Evolutionary conservation across 2,113 vertebrate genomes (phyloP).

Genomic region (Gymnogyps californianus): DNA sequence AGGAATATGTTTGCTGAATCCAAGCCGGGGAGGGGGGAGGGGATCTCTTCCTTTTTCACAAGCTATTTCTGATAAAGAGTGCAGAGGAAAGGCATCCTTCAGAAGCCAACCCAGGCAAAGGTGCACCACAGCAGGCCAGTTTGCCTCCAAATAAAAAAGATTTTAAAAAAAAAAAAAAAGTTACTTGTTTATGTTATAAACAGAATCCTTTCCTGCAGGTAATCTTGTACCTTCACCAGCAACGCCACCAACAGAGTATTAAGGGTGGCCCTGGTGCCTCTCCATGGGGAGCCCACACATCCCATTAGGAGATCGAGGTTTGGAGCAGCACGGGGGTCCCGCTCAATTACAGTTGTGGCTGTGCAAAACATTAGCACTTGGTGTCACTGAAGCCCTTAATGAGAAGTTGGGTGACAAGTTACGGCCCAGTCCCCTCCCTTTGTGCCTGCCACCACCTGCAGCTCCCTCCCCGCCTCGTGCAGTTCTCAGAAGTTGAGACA

Average conservation of each 20-base stretch:
- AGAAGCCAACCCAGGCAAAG: background rate
- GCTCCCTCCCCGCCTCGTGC: background rate
- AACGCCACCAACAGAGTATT: background rate
- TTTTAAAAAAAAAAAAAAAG: background rate
- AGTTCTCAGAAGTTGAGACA: background rate
- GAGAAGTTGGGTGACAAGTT: background rate
- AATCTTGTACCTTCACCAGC: background rate
- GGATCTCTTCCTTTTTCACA: constrained; percentile 30
- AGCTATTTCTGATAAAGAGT: background rate
- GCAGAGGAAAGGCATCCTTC: background rate
- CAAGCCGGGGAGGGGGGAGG: background rate
- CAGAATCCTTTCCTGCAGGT: background rate
- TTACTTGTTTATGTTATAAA: background rate
- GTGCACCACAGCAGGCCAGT: background rate
- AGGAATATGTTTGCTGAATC: background rate
- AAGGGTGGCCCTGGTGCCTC: background rate
- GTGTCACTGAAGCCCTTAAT: background rate
- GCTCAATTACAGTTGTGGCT: background rate
- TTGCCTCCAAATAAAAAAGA: background rate
- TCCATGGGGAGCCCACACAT: background rate
- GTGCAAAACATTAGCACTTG: background rate
- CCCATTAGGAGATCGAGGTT: accelerated
- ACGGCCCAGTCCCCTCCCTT: background rate
- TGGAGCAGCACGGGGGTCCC: background rate
- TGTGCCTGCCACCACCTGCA: background rate